Evolutionary conservation across 2,888 invertebrate genomes (phyloP), one percentile per base, ranked within the genome.

Genomic region (Anticlea derivata): DNA sequence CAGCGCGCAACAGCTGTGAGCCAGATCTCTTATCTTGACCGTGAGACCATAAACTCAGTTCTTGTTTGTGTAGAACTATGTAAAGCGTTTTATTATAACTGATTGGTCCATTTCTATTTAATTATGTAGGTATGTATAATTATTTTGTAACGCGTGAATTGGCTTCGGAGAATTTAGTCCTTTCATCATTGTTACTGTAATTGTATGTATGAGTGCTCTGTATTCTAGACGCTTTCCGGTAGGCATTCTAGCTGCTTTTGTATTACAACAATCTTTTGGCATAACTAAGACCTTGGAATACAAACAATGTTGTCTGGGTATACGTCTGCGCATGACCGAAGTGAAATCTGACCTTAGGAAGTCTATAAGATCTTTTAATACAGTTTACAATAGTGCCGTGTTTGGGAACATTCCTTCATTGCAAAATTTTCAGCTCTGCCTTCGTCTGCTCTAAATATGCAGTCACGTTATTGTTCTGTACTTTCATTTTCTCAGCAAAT

Each of bases 1-100:
- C 78, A 70, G 64, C 78, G 75, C 78, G 79, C 84, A 84, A 82
- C 86, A 85, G 83, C 87, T 86, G 87, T 79, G 80, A 74, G 71
- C 78, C 77, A 77, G 78, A 78, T 82, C 80, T 74, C 65, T 82
- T 83, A 83, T 81, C 81, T 86, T 87, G 79, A 86, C 86, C 85
- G 89, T 90, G 88, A 88, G 89, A 85, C 73, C 75, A 78, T 73
- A 74, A 67, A 65, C 68, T 72, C 68, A 67, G 70, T 73, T 64
- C 73, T 39, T 73, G 67, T 71, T 58, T 69, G 53, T 60, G 50
- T 55, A 56, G 54, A 48, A 55, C 26, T 40, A 17, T 41, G 35
- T 48, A 35, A 46, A 49, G 30, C 43, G 29, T 49, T 43, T 13
- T 48, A 53, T 26, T 39, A 12, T 35, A 47, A 55, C 22, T 17